Evolutionary conservation across 2,888 invertebrate species (phyloP).

Genomic region (Drosophila austrosaltans): DNA sequence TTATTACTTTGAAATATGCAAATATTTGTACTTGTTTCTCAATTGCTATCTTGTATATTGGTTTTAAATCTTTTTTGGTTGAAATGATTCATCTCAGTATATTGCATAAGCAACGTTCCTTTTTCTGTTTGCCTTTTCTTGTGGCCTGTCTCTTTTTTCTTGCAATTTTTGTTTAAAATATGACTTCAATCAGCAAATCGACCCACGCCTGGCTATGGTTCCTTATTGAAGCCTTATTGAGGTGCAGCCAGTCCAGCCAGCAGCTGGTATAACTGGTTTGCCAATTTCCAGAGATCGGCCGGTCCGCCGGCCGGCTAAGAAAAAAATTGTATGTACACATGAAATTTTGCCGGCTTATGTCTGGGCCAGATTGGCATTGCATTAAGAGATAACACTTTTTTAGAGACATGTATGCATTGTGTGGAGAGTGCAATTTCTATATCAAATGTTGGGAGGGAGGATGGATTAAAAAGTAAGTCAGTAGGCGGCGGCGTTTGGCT

Average conservation of each 20-base stretch:
- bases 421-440: conserved; percentile 44
- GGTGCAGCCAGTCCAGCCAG: conserved; percentile 34
- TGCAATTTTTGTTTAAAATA: conserved; percentile 47
- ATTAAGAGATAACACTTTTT: conserved; percentile 76
- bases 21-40: conserved; percentile 9
- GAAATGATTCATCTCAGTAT: conserved; percentile 61
- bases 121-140: neutral
- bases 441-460: conserved; percentile 31
- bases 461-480: conserved; percentile 66
- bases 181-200: conserved; percentile 65
- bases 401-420: conserved; percentile 39
- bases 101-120: conserved; percentile 49
- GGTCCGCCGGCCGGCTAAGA: conserved; percentile 65
- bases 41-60: conserved; percentile 40
- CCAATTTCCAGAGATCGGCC: conserved; percentile 13
- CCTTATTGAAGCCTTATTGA: conserved; percentile 38
- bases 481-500: conserved; percentile 63
- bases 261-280: conserved; percentile 60
- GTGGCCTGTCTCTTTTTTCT: conserved; percentile 13
- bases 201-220: conserved; percentile 50
- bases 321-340: conserved; percentile 27
- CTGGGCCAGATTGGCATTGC: conserved; percentile 63
- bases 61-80: conserved; percentile 20
- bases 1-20: conserved; percentile 1
- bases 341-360: conserved; percentile 57